phyloP scores from a whole-genome alignment of 1,140 invertebrate genomes.

The Neodiprion fabricii region DNA sequence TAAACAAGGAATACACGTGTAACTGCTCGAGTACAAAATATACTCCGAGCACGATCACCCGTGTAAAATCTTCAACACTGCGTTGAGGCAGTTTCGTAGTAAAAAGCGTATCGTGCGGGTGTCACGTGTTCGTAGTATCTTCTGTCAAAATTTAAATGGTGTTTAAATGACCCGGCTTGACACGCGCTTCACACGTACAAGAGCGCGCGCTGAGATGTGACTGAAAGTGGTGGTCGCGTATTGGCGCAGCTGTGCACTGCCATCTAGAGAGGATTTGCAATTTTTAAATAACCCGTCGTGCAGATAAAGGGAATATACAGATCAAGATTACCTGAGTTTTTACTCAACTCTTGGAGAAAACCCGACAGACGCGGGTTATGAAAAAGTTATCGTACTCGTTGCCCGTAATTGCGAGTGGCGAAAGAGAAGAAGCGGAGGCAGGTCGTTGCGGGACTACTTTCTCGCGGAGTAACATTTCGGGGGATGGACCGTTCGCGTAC shows the following conservation, averaged over 20 bases:
- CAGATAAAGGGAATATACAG: no score
- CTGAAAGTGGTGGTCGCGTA: not conserved
- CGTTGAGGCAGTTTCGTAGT: no score
- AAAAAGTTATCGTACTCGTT: no score
- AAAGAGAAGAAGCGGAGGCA: constrained; percentile 10
- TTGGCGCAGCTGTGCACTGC: constrained; percentile 31
- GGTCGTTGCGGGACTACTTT: constrained; percentile 39
- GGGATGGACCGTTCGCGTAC: not conserved
- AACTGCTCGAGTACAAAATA: no score
- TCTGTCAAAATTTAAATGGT: constrained; percentile 48
- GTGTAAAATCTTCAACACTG: no score
- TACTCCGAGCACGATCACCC: no score
- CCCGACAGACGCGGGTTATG: no score
- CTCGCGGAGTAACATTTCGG: constrained; percentile 39
- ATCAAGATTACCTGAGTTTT: no score
- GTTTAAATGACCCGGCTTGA: constrained; percentile 3
- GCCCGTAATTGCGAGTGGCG: not conserved
- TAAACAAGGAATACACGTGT: no score
- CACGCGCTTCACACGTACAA: not conserved
- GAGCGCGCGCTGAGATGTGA: no score
- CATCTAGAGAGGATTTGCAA: constrained; percentile 16
- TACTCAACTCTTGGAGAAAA: no score
- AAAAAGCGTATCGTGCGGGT: constrained; percentile 7
- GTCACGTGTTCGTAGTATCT: constrained; percentile 33
- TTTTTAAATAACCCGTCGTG: constrained; percentile 22